Conservation (phyloP, 2,797 vertebrate genomes). For the Selene dorsalis region DNA sequence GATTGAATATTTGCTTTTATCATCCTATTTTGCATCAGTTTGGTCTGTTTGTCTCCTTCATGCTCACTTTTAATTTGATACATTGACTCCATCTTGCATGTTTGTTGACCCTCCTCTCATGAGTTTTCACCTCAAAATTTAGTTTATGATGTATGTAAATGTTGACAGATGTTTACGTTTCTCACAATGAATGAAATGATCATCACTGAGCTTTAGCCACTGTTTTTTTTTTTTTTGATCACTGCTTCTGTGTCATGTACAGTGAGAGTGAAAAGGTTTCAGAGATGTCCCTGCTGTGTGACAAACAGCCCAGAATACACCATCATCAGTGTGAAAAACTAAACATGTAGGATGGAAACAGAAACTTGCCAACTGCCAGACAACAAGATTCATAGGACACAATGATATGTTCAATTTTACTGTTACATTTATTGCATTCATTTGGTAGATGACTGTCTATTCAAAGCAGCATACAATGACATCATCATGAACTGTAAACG, state of each 20-base stretch:
- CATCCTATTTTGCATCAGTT: slow-evolving; percentile 3
- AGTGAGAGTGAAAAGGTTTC: neutral
- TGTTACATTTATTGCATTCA: neutral
- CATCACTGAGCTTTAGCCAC: neutral
- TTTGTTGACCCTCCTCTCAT: slow-evolving; percentile 32
- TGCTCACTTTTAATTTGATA: slow-evolving; percentile 15
- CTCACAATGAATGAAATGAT: slow-evolving; percentile 16
- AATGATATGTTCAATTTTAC: too few relatives aligned
- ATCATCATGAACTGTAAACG: too few relatives aligned
- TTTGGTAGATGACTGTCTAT: neutral
- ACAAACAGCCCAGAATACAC: neutral
- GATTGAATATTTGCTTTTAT: slow-evolving; percentile 19
- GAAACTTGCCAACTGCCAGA: too few relatives aligned
- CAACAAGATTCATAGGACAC: too few relatives aligned
- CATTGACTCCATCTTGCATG: slow-evolving; percentile 29
- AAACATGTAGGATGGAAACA: too few relatives aligned
- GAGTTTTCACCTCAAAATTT: slow-evolving; percentile 33
- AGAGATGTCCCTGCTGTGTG: neutral
- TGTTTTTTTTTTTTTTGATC: neutral
- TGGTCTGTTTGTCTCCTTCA: slow-evolving; percentile 27
- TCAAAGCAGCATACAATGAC: too few relatives aligned
- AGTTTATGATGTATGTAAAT: slow-evolving; percentile 60
- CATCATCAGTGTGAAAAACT: neutral
- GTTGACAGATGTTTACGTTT: slow-evolving; percentile 33
- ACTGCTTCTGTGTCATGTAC: neutral